Conservation (phyloP, 1,140 invertebrate species). For the Drosophila fuyamai region DNA sequence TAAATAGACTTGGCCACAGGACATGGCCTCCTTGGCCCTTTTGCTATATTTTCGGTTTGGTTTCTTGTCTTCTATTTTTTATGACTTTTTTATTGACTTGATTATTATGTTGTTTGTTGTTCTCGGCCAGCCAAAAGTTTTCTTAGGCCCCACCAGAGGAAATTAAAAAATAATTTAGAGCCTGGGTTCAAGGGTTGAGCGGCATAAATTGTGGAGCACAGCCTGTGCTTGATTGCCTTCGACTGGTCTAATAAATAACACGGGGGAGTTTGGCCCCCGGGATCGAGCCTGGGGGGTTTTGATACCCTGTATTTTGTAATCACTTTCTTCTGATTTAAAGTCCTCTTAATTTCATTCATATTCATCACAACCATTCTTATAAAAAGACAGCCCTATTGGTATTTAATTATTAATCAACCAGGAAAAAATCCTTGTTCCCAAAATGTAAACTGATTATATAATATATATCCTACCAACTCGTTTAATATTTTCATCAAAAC, state of each 20-base stretch:
- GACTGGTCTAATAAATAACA: slow-evolving; percentile 44
- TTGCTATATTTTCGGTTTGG: slow-evolving; percentile 59
- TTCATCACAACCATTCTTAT: too few species aligned
- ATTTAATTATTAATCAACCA: too few species aligned
- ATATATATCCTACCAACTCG: too few species aligned
- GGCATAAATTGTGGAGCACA: slow-evolving; percentile 69
- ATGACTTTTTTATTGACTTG: slow-evolving; percentile 83
- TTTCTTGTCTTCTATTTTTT: slow-evolving; percentile 63
- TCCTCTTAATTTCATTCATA: too few species aligned
- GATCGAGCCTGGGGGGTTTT: background rate
- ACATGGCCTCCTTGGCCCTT: slow-evolving; percentile 56
- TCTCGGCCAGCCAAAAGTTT: slow-evolving; percentile 66
- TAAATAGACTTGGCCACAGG: slow-evolving; percentile 59
- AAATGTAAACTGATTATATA: too few species aligned
- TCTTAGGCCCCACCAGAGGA: slow-evolving; percentile 51
- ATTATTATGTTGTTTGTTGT: slow-evolving; percentile 82
- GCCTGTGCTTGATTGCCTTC: slow-evolving; percentile 70
- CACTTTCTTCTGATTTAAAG: too few species aligned
- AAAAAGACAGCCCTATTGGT: too few species aligned
- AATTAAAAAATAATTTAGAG: slow-evolving; percentile 82
- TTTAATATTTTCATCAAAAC: too few species aligned
- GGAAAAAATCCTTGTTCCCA: too few species aligned
- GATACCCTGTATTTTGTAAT: background rate
- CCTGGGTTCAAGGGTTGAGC: slow-evolving; percentile 58
- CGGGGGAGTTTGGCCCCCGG: background rate